phyloP scores from a whole-genome alignment of 2,888 invertebrate species.

The Halocaridina rubra region DNA sequence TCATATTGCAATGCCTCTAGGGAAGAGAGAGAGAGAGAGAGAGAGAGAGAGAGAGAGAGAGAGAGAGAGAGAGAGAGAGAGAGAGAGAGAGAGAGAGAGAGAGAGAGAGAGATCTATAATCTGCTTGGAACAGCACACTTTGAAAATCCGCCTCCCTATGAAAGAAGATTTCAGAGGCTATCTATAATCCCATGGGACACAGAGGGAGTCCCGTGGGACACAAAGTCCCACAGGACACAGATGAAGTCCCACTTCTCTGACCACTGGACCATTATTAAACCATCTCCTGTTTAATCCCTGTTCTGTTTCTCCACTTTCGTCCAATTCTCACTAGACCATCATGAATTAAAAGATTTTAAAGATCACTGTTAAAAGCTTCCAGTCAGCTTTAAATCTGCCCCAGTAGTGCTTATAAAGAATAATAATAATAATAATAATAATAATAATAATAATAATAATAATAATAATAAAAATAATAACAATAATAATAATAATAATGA shows the following conservation, averaged over 20 bases:
- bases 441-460: neutral
- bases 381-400: neutral
- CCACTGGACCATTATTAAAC: no score
- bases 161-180: neutral
- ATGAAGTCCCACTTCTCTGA: neutral
- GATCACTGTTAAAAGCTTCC: no score
- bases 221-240: no score
- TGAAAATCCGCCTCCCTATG: neutral
- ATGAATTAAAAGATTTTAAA: no score
- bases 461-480: neutral
- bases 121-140: neutral
- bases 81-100: constrained; percentile 15
- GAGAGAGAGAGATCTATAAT: neutral
- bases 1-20: no score
- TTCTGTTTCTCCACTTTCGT: no score
- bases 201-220: no score
- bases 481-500: neutral
- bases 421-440: neutral
- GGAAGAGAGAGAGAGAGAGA: neutral
- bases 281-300: no score
- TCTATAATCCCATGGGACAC: no score
- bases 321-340: no score
- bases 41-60: neutral
- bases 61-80: constrained; percentile 15
- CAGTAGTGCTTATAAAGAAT: neutral